Percentiles rank a stretch among this genome's conserved stretches.
These are phyloP conservation scores for Mylabris sibirica DNA, from an alignment of 2,888 invertebrate genomes.

Conservation along the genomic window DNA sequence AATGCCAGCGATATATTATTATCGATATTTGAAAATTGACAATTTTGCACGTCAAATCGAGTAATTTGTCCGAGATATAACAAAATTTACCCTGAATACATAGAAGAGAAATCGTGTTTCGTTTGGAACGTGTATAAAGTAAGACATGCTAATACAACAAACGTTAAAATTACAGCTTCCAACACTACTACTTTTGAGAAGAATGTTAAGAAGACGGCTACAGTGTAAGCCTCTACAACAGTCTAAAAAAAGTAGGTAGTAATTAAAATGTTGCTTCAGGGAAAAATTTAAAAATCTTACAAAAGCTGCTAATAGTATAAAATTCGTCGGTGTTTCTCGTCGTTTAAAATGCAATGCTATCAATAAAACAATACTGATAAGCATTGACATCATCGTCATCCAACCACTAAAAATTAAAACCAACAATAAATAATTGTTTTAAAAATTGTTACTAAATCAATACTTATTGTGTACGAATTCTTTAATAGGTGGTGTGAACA, in stretches of 20 bases:
- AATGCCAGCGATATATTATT: too few relatives aligned
- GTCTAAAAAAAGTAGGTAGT: slow-evolving; percentile 67
- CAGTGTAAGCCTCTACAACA: slow-evolving; percentile 76
- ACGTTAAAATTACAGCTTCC: slow-evolving; percentile 79
- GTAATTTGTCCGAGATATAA: slow-evolving; percentile 3
- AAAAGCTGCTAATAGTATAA: slow-evolving; percentile 79
- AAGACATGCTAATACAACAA: slow-evolving; percentile 75
- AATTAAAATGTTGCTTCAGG: neutral
- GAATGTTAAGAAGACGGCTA: slow-evolving; percentile 81
- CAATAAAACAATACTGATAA: slow-evolving; percentile 71
- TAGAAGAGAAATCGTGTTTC: slow-evolving; percentile 81
- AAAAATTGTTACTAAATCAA: slow-evolving; percentile 34
- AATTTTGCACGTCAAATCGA: too few relatives aligned
- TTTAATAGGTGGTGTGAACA: slow-evolving; percentile 69
- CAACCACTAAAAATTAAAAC: slow-evolving; percentile 69
- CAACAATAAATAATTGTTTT: slow-evolving; percentile 20
- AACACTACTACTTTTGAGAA: slow-evolving; percentile 79
- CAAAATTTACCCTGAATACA: slow-evolving; percentile 75
- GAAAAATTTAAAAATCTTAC: slow-evolving; percentile 66
- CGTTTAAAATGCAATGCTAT: slow-evolving; percentile 77
- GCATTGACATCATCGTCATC: slow-evolving; percentile 71
- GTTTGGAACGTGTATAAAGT: slow-evolving; percentile 87
- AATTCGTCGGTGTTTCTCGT: slow-evolving; percentile 79
- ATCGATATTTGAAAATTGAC: too few relatives aligned
- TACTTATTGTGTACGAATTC: slow-evolving; percentile 73